Evolutionary conservation across 2,888 invertebrate species (phyloP).

Genomic region (Venusia cambrica): DNA sequence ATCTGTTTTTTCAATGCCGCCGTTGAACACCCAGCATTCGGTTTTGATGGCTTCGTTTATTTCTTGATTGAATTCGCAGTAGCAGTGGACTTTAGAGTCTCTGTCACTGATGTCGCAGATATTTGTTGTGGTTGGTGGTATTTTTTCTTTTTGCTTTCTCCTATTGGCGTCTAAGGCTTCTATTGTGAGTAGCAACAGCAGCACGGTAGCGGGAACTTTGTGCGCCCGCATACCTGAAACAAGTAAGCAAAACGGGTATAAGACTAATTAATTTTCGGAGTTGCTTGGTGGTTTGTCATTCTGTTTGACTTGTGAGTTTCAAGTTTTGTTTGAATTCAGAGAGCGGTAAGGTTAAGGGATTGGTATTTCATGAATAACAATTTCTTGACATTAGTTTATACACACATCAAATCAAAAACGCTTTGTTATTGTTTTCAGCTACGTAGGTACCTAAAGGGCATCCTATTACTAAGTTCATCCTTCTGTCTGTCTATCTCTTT

Average conservation of each 20-base stretch:
- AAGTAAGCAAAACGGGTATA: conserved; percentile 31
- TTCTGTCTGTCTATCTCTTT: too few relatives aligned
- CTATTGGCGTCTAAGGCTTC: conserved; percentile 70
- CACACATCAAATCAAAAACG: too few relatives aligned
- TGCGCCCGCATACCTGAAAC: conserved; percentile 79
- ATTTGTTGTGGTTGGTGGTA: conserved; percentile 57
- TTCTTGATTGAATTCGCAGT: conserved; percentile 82
- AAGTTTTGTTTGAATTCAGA: conserved; percentile 21
- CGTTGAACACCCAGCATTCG: conserved; percentile 89
- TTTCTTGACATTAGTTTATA: too few relatives aligned
- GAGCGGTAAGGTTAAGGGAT: conserved; percentile 16
- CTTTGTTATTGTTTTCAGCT: too few relatives aligned
- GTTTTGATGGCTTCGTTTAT: conserved; percentile 84
- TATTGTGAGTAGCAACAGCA: conserved; percentile 74
- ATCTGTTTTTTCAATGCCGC: conserved; percentile 84
- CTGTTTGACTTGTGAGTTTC: conserved; percentile 21
- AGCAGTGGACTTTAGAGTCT: conserved; percentile 83
- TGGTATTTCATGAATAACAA: conserved; percentile 13
- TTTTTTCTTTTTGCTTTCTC: conserved; percentile 68
- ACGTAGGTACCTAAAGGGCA: too few relatives aligned
- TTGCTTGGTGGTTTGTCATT: conserved; percentile 18
- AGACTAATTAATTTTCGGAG: conserved; percentile 21
- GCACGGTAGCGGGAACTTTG: conserved; percentile 74
- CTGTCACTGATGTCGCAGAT: conserved; percentile 80
- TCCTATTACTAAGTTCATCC: too few relatives aligned